Percentiles rank a stretch among this genome's conserved stretches.
Conservation (phyloP, 2,888 invertebrate species). For the Microctonus brassicae region DNA sequence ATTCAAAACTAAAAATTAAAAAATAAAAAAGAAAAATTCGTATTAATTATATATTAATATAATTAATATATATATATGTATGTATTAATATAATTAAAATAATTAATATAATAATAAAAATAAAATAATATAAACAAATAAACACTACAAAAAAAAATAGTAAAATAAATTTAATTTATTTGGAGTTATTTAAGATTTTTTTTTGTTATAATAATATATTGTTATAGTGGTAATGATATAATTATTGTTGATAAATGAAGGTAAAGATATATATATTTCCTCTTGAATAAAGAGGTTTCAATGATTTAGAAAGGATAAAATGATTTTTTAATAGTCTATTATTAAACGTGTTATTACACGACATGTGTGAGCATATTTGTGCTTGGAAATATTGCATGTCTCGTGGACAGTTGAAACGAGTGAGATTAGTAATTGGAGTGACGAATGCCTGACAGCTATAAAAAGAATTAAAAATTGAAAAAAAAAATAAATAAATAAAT, state of each 20-base stretch:
- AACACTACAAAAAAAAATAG: neutral
- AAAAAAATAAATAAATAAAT: too few species aligned
- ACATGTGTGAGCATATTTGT: neutral
- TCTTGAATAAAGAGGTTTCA: too few species aligned
- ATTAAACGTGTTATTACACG: neutral
- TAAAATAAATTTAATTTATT: too few species aligned
- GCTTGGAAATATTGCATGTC: too few species aligned
- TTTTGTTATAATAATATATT: neutral
- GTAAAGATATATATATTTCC: too few species aligned
- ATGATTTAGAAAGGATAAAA: too few species aligned
- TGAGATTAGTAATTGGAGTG: constrained; percentile 26
- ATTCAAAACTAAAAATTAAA: too few species aligned
- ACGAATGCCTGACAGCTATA: constrained; percentile 33
- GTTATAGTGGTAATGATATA: neutral
- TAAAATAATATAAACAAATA: neutral
- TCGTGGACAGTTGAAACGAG: neutral
- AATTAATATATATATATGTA: too few species aligned
- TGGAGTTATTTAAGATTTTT: too few species aligned
- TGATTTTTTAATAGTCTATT: neutral
- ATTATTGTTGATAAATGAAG: neutral
- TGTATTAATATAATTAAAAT: neutral
- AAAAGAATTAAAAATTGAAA: neutral
- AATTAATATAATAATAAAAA: too few species aligned
- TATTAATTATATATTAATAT: too few species aligned
- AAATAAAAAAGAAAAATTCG: too few species aligned